Base-by-base conservation (phyloP, 2,888 invertebrate genomes). In the Miltochrista miniata region DNA sequence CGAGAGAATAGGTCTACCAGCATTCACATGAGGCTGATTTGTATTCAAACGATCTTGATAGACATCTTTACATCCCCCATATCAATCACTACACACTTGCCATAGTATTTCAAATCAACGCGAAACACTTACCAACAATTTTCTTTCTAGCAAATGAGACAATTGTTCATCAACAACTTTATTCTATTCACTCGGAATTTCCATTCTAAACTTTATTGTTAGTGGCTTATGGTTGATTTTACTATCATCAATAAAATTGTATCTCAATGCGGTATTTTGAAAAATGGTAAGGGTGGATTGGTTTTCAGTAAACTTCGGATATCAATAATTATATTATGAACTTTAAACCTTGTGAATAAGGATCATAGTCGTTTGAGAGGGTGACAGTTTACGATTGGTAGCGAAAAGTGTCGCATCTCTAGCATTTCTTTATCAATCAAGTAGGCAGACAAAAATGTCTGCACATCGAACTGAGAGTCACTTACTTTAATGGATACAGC, bases 391-490 rank as follows among this genome's bases (percentile, higher is more conserved):
- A 54, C 63, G 61, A 45, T 61, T 73, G 59, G 72, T 62, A 58
- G 64, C 64, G 65, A 64, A 70, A 74, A 83, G 82, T 87, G 85
- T 87, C 87, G 81, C 79, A 80, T 81, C 78, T 79, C 79, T 81
- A 79, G 76, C 83, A 77, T 81, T 87, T 85, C 84, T 87, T 87
- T 87, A 88, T 88, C 87, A 88, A 88, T 88, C 87, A 88, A 79
- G 81, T 77, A 80, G 84, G 81, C 81, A 82, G 81, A 86, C 85
- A 85, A 85, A 83, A 84, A 79, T 79, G 79, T 79, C 75, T 76
- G 83, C 78, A 81, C 84, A 85, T 88, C 85, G 87, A 87, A 87
- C 84, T 68, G 77, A 77, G 84, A 85, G 84, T 86, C 85, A 87
- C 87, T 88, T 87, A 87, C 85, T 75, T 78, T 88, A 88, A 88